A percentile compares a stretch with the other conserved stretches of the same genome.
phyloP scores from a whole-genome alignment of 2,797 vertebrate species.

The Xiphorhynchus erythropygius region DNA sequence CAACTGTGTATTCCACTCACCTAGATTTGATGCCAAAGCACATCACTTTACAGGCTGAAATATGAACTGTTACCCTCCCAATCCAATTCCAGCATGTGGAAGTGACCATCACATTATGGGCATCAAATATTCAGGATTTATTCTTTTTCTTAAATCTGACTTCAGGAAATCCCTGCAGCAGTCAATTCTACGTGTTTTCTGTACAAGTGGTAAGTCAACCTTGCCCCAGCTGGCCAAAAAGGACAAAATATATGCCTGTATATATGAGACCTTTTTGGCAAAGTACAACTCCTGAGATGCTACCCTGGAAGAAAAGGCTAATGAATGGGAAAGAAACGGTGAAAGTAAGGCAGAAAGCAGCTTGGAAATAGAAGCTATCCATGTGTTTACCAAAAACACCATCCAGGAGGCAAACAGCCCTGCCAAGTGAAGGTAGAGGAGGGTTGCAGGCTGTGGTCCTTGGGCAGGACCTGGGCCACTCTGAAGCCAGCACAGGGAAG shows the following conservation, averaged over 20 bases:
- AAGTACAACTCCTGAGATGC: neutral
- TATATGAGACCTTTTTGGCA: neutral
- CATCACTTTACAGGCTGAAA: neutral
- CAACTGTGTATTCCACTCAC: neutral
- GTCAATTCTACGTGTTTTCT: neutral
- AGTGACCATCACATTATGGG: neutral
- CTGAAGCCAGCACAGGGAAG: neutral
- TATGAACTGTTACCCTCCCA: neutral
- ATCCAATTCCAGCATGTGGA: neutral
- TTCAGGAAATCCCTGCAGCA: neutral
- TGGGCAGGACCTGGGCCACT: neutral
- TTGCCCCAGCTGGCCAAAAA: neutral
- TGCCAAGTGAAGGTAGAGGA: neutral
- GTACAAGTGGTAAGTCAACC: neutral
- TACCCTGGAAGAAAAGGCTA: neutral
- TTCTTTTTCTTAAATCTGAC: neutral
- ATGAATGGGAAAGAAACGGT: neutral
- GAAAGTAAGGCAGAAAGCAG: neutral
- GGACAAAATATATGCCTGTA: neutral
- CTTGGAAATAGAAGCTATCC: neutral
- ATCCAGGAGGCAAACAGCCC: neutral
- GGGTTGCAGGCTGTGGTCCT: neutral
- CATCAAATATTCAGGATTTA: neutral
- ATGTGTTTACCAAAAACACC: neutral
- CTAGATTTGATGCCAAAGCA: neutral